A percentile compares a stretch with the other conserved stretches of the same genome.
Conservation (phyloP, 1,140 invertebrate genomes). For the Caenorhabditis briggsae region DNA sequence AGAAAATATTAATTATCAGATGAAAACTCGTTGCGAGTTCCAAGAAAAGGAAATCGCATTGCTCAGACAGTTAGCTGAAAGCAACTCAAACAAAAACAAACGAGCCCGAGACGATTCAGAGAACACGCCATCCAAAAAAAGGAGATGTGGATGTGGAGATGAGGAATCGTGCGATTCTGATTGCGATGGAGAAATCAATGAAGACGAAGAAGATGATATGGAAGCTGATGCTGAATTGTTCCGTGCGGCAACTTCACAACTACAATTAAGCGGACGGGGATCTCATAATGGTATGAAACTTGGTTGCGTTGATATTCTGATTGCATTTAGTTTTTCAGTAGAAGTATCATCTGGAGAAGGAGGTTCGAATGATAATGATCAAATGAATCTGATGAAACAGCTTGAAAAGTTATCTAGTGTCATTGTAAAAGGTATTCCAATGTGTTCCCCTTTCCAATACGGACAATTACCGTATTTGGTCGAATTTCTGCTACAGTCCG, state of each 20-base stretch:
- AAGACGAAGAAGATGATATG: slow-evolving; percentile 27
- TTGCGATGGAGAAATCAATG: slow-evolving; percentile 35
- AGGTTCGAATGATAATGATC: background rate
- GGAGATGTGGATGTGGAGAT: slow-evolving; percentile 32
- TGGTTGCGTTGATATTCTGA: background rate
- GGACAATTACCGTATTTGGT: too few relatives aligned
- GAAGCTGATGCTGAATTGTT: slow-evolving; percentile 7
- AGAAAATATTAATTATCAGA: background rate
- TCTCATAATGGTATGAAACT: slow-evolving; percentile 11
- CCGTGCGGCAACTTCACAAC: background rate
- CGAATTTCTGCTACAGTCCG: too few relatives aligned
- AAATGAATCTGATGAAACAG: slow-evolving; percentile 6
- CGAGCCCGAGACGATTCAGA: slow-evolving; percentile 6
- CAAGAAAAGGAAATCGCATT: slow-evolving; percentile 14
- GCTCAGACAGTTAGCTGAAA: background rate
- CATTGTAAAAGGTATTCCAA: slow-evolving; percentile 36
- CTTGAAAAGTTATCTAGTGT: slow-evolving; percentile 33
- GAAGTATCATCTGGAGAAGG: background rate
- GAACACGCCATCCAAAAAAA: background rate
- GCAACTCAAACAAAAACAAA: background rate
- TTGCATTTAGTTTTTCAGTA: background rate
- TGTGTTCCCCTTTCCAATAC: too few relatives aligned
- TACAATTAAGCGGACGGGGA: background rate
- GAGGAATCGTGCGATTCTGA: slow-evolving; percentile 15
- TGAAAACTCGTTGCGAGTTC: slow-evolving; percentile 6